phyloP scores from a whole-genome alignment of 2,888 invertebrate species.

The Melinaea marsaeus region DNA sequence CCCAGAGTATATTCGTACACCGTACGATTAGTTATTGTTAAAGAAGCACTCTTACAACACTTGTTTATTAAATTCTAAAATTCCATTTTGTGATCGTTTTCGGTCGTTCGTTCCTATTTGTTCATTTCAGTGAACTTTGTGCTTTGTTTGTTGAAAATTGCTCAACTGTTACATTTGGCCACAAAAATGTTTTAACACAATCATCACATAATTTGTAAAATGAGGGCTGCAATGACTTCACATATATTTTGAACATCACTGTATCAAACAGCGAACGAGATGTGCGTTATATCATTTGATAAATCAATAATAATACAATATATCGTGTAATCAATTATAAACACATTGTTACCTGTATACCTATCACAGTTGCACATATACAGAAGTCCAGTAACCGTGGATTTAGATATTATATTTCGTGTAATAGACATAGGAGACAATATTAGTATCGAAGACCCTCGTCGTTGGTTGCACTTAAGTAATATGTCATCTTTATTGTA shows the following conservation, averaged over 20 bases:
- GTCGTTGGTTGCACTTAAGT: constrained; percentile 51
- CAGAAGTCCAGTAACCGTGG: constrained; percentile 22
- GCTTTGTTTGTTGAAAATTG: constrained; percentile 68
- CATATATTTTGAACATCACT: constrained; percentile 9
- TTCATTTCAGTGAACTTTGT: constrained; percentile 57
- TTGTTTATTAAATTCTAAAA: constrained; percentile 57
- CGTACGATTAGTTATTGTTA: constrained; percentile 35
- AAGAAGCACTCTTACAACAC: constrained; percentile 62
- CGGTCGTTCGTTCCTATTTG: constrained; percentile 69
- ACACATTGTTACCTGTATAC: constrained; percentile 50
- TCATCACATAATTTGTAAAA: constrained; percentile 1
- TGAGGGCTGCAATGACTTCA: constrained; percentile 18
- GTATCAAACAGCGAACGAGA: constrained; percentile 7
- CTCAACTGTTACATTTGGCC: constrained; percentile 65
- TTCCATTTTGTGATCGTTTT: constrained; percentile 45
- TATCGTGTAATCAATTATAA: constrained; percentile 19
- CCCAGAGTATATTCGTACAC: constrained; percentile 64
- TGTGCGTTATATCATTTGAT: constrained; percentile 30
- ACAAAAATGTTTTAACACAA: constrained; percentile 44
- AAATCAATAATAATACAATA: constrained; percentile 20
- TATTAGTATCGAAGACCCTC: constrained; percentile 23
- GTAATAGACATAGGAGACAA: constrained; percentile 24
- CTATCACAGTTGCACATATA: constrained; percentile 46
- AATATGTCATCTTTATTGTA: constrained; percentile 54
- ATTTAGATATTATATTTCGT: constrained; percentile 21